These are phyloP conservation scores for Theonella swinhoei DNA, from an alignment of 37 sponge, comb jelly and placozoan species.

Conservation along the genomic window DNA sequence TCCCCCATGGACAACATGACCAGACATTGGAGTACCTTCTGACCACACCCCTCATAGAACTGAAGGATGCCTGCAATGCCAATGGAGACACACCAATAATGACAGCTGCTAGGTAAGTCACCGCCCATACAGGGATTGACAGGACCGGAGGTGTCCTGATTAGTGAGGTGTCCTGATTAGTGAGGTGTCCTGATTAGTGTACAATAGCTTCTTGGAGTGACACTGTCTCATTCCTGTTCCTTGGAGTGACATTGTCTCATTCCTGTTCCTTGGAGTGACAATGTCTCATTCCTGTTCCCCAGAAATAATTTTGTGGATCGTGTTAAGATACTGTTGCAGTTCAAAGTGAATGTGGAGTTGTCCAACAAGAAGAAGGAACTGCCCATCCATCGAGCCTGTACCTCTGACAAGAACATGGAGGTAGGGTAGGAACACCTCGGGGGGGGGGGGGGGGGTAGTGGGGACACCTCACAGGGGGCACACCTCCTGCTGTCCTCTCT, in stretches of 20 bases:
- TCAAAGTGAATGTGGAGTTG: slow-evolving; percentile 35
- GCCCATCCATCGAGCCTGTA: slow-evolving; percentile 69
- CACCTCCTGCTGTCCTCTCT: too few species aligned
- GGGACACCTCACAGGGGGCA: too few species aligned
- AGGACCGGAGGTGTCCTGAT: too few species aligned
- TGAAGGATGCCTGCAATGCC: slow-evolving; percentile 52
- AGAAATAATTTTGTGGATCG: slow-evolving; percentile 43
- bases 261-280: too few species aligned
- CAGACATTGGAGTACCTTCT: slow-evolving; percentile 63
- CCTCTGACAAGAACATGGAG: slow-evolving; percentile 42
- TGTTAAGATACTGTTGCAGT: slow-evolving; percentile 41
- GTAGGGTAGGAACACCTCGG: slow-evolving; percentile 30
- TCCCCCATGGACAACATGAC: slow-evolving; percentile 52
- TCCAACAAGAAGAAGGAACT: slow-evolving; percentile 67
- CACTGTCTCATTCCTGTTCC: too few species aligned
- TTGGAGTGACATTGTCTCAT: too few species aligned
- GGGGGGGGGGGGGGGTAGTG: too few species aligned
- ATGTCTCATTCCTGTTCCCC: too few species aligned
- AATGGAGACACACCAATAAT: slow-evolving; percentile 76
- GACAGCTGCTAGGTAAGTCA: slow-evolving; percentile 55
- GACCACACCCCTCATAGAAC: not conserved
- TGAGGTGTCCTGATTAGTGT: too few species aligned
- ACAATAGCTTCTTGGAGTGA: too few species aligned
- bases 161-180: too few species aligned
- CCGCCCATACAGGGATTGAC: too few species aligned